phyloP scores from a whole-genome alignment of 2,797 vertebrate species.

The Mycteria americana region DNA sequence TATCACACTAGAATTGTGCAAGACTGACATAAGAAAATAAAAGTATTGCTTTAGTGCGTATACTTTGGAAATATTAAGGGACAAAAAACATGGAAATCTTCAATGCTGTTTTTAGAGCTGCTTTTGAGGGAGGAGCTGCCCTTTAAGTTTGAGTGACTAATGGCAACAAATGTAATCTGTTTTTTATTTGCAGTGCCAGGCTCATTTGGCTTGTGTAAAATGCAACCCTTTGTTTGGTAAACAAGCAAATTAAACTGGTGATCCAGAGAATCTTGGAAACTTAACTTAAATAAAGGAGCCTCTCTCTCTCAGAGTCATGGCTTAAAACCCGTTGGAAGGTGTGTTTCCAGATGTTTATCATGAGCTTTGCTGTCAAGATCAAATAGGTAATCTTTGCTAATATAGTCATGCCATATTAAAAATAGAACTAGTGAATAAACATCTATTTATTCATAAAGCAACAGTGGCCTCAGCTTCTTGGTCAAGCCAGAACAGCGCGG shows the following conservation, averaged over 20 bases:
- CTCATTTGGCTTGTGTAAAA: constrained; percentile 69
- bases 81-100: constrained; percentile 26
- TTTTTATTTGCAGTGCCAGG: constrained; percentile 71
- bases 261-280: constrained; percentile 70
- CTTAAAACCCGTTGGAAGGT: constrained; percentile 27
- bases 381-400: constrained; percentile 6
- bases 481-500: background rate
- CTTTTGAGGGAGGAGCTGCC: constrained; percentile 67
- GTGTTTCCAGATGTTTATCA: constrained; percentile 51
- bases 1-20: background rate
- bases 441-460: background rate
- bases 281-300: constrained; percentile 49
- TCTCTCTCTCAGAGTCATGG: constrained; percentile 3
- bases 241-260: constrained; percentile 70
- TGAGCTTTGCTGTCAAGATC: background rate
- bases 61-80: background rate
- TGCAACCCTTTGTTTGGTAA: constrained; percentile 71
- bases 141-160: constrained; percentile 64
- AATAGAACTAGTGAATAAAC: constrained; percentile 9
- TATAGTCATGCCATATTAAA: background rate
- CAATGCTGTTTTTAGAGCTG: background rate
- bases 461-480: background rate
- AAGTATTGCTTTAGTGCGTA: background rate
- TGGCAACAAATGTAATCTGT: constrained; percentile 61
- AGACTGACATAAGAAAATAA: background rate